Percentiles rank a stretch among this genome's conserved stretches.
Evolutionary conservation across 2,888 invertebrate genomes (phyloP).

Genomic region (Anthophora plumipes): DNA sequence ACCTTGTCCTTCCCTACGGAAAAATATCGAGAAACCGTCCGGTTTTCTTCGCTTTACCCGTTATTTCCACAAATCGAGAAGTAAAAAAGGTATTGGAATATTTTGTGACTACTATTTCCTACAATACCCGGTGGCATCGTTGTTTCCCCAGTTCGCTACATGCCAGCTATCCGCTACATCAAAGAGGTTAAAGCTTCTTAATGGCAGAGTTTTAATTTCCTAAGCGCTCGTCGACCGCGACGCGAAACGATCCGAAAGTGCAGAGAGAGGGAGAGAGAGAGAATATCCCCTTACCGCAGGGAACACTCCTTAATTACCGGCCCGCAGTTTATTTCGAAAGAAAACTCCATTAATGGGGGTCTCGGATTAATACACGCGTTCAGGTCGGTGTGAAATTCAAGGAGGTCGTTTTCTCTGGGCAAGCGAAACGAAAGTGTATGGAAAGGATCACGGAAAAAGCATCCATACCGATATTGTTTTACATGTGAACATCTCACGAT

Average conservation of each 20-base stretch:
- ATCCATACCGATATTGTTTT: constrained; percentile 33
- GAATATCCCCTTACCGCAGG: constrained; percentile 23
- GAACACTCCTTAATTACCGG: constrained; percentile 43
- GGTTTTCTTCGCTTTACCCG: not conserved
- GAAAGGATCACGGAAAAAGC: constrained; percentile 30
- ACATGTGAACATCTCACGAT: not conserved
- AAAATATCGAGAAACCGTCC: constrained; percentile 6
- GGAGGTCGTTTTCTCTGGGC: not conserved
- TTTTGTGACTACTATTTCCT: too few relatives aligned
- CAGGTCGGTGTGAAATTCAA: not conserved
- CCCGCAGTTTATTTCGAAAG: constrained; percentile 12
- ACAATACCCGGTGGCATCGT: too few relatives aligned
- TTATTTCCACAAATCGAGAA: too few relatives aligned
- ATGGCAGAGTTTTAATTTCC: constrained; percentile 14
- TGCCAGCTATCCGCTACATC: too few relatives aligned
- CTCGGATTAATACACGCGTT: constrained; percentile 35
- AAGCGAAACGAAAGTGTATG: not conserved
- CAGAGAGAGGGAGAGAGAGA: not conserved
- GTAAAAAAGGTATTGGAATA: too few relatives aligned
- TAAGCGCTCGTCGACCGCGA: not conserved
- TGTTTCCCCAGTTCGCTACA: too few relatives aligned
- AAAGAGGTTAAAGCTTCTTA: too few relatives aligned
- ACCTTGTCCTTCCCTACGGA: not conserved
- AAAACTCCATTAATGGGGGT: constrained; percentile 28
- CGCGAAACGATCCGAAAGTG: too few relatives aligned